Evolutionary conservation across 1,140 invertebrate species (phyloP), one percentile per base, ranked within the genome.

Genomic region (Leptinotarsa lineolata): DNA sequence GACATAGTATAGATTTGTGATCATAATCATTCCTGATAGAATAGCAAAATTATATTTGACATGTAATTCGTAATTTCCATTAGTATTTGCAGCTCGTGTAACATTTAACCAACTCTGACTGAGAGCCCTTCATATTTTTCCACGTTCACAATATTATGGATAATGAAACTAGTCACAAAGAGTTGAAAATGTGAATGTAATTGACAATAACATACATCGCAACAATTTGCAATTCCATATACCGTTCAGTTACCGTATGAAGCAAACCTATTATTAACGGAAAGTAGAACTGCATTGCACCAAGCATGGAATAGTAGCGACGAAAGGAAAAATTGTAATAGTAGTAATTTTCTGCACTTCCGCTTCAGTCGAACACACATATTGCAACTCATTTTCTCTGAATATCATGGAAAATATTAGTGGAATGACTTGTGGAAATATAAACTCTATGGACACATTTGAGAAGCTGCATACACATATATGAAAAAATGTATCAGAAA

Each of bases 201-300:
- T 54, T 54, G 48, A 54, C 48, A 54, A 54, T 54, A 54, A 54
- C 48, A 54, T 18, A 54, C 48, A 54, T 18, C 48, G 48, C 15
- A 8, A 54, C 48, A 54, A 54, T 54, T 54, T 54, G 16, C 48
- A 54, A 54, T 18, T 54, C n/a, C 16, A 54, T 13, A 54, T 15
- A 54, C 48, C n/a, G 6, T 54, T 54, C 16, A 18, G 48, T 54
- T 16, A 54, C 48, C 15, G n/a, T 54, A 54, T 54, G 48, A 54
- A 54, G 48, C 48, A 18, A 54, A 54, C 15, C 16, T 54, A 54
- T 54, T 54, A 54, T 54, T 54, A 18, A 54, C 48, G 48, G 48
- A 54, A 54, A 54, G 48, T 54, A 54, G 48, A 54, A 54, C 48
- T 54, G 48, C 48, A 54, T n/a, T 54, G 48, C 48, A 54, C 48